Evolutionary conservation across 1,140 invertebrate genomes (phyloP), one percentile per base, ranked within the genome.

Genomic region (Drosophila sulfurigaster): DNA sequence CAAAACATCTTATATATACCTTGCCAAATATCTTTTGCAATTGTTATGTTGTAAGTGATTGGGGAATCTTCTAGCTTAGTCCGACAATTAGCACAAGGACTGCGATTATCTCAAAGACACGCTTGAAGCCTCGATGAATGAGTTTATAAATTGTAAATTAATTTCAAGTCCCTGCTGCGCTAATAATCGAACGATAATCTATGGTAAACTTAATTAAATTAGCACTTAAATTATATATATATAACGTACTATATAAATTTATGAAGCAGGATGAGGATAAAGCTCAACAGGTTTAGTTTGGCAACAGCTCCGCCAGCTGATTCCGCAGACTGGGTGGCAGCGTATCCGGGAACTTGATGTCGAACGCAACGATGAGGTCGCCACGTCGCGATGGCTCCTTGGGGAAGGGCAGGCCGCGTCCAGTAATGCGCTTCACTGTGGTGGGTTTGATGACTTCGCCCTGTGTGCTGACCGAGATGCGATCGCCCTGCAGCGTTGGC

Each of bases 331-430:
- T 94, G 79, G 95, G 92, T 13, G 95, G 91, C 57, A 99, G 90
- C 28, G 92, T 93, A 13, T 97, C 96, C 0, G 98, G 98, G 93
- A 99, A 99, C 90, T 95, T 94, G 75, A 99, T 97, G 83, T 98
- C 96, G 92, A 99, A 99, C 56, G 95, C 95, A 8, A 99, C 95
- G 32, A 99, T 93, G 3, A 99, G 93, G 92, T 99, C 97, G 20
- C 98, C 98, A 76, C 96, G 95, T 63, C 95, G 93, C 13, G 93
- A 94, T 8, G 96, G 95, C 73, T 98, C 96, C 93, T 98, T 99
- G 0, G 97, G 96, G 79, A 95, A 95, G 0, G 98, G 98, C 59
- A 99, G 92, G 15, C 98, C 98, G 79, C 96, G 95, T 1, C 96
- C 97, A 60, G 94, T 94, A 49, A 99, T 95, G 77, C 96, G 93